A percentile compares a stretch with the other conserved stretches of the same genome.
phyloP scores from a whole-genome alignment of 2,888 invertebrate species.

The Creontiades dilutus region DNA sequence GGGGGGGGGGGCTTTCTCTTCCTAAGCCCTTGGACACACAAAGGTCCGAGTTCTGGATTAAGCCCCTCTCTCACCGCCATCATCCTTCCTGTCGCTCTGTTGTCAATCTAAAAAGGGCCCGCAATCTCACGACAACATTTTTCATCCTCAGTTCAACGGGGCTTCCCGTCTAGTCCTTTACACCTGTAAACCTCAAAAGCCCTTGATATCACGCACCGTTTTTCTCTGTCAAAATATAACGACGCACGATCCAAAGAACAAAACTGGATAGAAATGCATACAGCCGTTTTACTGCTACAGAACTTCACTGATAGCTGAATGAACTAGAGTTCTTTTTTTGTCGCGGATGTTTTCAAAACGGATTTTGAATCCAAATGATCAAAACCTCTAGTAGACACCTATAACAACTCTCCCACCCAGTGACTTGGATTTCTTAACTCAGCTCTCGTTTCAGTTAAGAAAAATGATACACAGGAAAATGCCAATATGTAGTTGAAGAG shows the following conservation, averaged over 20 bases:
- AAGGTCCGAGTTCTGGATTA: slow-evolving; percentile 39
- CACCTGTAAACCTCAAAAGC: slow-evolving; percentile 16
- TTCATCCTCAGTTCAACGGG: slow-evolving; percentile 9
- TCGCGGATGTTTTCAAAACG: not conserved
- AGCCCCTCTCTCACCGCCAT: not conserved
- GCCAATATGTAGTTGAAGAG: no score
- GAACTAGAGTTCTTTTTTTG: no score
- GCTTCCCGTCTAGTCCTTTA: not conserved
- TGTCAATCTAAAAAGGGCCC: slow-evolving; percentile 29
- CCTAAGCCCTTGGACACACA: slow-evolving; percentile 34
- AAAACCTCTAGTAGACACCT: no score
- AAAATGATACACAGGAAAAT: no score
- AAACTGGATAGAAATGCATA: not conserved
- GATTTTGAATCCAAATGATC: no score
- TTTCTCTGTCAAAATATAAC: slow-evolving; percentile 2
- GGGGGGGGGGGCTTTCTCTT: not conserved
- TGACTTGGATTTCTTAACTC: no score
- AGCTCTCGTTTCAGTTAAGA: no score
- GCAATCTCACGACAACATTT: slow-evolving; percentile 39
- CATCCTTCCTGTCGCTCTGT: slow-evolving; percentile 16
- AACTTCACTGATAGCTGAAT: no score
- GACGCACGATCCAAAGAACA: not conserved
- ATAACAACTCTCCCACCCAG: no score
- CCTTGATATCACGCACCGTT: slow-evolving; percentile 20
- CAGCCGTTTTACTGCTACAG: not conserved